Conservation (phyloP, 2,797 vertebrate genomes). For the Anisognathus igniventris region DNA sequence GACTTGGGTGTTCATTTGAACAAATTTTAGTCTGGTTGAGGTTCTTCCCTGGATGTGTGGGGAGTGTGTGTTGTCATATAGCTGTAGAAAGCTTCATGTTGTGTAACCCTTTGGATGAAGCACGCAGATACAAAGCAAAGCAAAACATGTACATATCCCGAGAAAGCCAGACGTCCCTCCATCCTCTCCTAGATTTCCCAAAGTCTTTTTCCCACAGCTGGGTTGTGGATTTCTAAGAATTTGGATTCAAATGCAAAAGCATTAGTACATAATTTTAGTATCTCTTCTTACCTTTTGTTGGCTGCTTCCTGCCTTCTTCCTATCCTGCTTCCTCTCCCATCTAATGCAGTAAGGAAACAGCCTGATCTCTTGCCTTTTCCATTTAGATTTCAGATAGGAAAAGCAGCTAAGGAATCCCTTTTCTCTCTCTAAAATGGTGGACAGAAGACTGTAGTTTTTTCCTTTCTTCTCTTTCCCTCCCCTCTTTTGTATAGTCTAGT, state of each 20-base stretch:
- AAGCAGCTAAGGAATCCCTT: constrained; percentile 11
- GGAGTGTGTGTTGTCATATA: not conserved
- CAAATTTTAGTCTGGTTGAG: not conserved
- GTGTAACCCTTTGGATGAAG: constrained; percentile 26
- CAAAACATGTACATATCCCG: not conserved
- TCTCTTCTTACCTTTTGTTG: constrained; percentile 41
- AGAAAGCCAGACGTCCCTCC: not conserved
- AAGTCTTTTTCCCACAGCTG: not conserved
- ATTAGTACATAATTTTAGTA: not conserved
- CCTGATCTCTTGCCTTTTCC: not conserved
- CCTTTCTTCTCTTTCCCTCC: not conserved
- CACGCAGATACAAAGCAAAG: constrained; percentile 8
- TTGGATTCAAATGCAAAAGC: not conserved
- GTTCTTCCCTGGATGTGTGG: not conserved
- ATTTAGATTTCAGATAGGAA: not conserved
- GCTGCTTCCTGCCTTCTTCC: constrained; percentile 23
- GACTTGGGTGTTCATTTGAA: not conserved
- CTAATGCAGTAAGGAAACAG: not conserved
- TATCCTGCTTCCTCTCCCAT: not conserved
- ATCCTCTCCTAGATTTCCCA: not conserved
- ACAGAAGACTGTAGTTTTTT: not conserved
- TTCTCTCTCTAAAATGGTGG: constrained; percentile 32
- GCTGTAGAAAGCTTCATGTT: constrained; percentile 7
- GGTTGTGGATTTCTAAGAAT: not conserved
- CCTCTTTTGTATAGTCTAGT: not conserved